Base-by-base conservation (phyloP, 2,797 vertebrate species). In the Neopelma chrysocephalum region DNA sequence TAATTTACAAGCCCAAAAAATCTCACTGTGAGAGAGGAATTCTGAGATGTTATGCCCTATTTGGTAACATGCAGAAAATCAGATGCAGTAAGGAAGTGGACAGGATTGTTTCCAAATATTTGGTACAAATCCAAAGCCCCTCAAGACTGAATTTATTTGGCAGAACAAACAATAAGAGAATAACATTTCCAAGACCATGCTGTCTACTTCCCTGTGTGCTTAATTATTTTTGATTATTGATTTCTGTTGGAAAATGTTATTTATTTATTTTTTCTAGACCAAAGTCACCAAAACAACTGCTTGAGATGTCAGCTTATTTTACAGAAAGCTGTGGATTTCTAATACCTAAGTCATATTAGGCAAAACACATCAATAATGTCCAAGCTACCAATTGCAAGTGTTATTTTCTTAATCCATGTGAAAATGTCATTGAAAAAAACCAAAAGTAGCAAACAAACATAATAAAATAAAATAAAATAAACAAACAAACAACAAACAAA, bases 61-160 rank as follows among this genome's bases (percentile, higher is more conserved):
- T 96, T 79, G n/a, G 72, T 93, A 91, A 77, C 56, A 90, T 12
- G 64, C 72, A 73, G 51, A 95, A 96, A 94, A 96, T 94, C 89
- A 88, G 61, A 89, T 91, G 51, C 60, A 80, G 53, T 1, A 3
- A 82, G 47, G 75, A 94, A 96, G 93, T 29, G 18, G 82, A 82
- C 42, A 92, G 76, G 79, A 90, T 94, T 95, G 53, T 77, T 96
- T 94, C 72, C 82, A 94, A 92, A 85, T 88, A 96, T 91, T 95
- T 96, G 93, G 94, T 90, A 89, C 16, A 81, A 82, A 81, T 92
- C 87, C 90, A 96, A 91, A 93, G 11, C 19, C 72, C 88, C 34
- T 94, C 76, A 50, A 90, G 89, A 72, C 47, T 66, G 69, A 85
- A 97, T 94, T 80, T 89, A 71, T 93, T 91, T 96, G 93, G 84